Evolutionary conservation across 2,113 vertebrate species (phyloP), one percentile per base, ranked within the genome.

Genomic region (Zapornia atra): DNA sequence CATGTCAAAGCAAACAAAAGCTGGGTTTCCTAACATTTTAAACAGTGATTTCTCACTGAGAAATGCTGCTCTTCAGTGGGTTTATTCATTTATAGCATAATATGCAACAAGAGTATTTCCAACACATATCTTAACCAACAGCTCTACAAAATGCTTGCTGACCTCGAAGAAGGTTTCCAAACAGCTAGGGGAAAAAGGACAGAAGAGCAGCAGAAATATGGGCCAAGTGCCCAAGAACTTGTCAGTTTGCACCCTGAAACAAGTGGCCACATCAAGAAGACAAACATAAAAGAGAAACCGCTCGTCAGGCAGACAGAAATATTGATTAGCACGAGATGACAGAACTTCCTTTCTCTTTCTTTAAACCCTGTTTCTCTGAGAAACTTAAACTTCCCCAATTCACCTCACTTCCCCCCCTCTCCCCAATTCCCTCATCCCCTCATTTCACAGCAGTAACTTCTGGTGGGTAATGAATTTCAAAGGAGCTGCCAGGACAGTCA

Each of bases 391-490:
- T 66, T 79, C 40, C 28, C 48, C 12, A 64, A 59, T 56, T 78
- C 78, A 84, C 78, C 85, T 93, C 90, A 6, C 10, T 60, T 36
- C 79, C 69, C 48, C 48, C 14, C 29, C 44, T 40, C 56, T 66
- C 81, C 56, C 50, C 36, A 68, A 15, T 40, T 73, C 79, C 71
- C 44, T 40, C 28, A 21, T 22, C 26, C 89, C 83, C 92, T 85
- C 44, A 85, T 87, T 93, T 51, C 94, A 70, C 8, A 51, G 82
- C 95, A 93, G 86, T 33, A 88, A 88, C 76, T 94, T 15, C 26
- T 60, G 78, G 83, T 66, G 72, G 19, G 3, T 29, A 59, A 92
- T 79, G 76, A 92, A 78, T 84, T 86, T 63, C 94, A 68, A 82
- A 14, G 60, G 46, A 91, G 83, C n/a, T 83, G 89, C 86, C 88